phyloP scores from a whole-genome alignment of 2,797 vertebrate genomes.

The Typhlichthys eigenmanni region DNA sequence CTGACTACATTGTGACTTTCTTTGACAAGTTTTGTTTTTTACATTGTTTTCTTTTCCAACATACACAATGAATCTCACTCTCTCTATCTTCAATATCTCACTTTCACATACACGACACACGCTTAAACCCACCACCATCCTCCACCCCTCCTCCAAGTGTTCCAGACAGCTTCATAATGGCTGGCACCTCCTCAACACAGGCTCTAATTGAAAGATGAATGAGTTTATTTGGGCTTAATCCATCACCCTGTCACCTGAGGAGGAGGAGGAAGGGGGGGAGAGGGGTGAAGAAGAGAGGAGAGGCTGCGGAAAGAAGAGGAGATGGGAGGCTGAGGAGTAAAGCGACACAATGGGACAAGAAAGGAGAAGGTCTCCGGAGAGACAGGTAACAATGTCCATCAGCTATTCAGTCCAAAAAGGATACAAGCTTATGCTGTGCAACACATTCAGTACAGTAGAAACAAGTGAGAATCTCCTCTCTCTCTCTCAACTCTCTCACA shows the following conservation, averaged over 20 bases:
- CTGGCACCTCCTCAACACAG: conserved; percentile 73
- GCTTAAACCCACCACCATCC: conserved; percentile 32
- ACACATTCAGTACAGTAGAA: background rate
- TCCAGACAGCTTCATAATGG: conserved; percentile 78
- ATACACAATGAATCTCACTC: background rate
- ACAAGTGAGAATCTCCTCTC: conserved; percentile 1
- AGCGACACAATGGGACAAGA: conserved; percentile 26
- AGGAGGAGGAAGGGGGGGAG: conserved; percentile 38
- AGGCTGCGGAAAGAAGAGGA: background rate
- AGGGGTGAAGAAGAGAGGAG: background rate
- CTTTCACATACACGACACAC: conserved; percentile 29
- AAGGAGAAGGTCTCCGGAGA: conserved; percentile 14
- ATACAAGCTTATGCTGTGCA: too few species aligned
- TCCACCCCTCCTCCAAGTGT: conserved; percentile 53
- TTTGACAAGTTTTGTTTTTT: too few species aligned
- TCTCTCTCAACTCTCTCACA: conserved; percentile 1
- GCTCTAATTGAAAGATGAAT: conserved; percentile 82
- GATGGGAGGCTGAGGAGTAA: conserved; percentile 1
- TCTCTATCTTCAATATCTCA: conserved; percentile 19
- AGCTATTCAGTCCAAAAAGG: too few species aligned
- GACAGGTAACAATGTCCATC: background rate
- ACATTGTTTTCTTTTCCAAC: background rate
- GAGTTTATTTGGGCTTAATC: conserved; percentile 81
- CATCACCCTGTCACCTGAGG: conserved; percentile 76
- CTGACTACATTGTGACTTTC: too few species aligned